A percentile compares a stretch with the other conserved stretches of the same genome.
phyloP scores from a whole-genome alignment of 2,888 invertebrate species.

The Melikaiella ostensackeni region DNA sequence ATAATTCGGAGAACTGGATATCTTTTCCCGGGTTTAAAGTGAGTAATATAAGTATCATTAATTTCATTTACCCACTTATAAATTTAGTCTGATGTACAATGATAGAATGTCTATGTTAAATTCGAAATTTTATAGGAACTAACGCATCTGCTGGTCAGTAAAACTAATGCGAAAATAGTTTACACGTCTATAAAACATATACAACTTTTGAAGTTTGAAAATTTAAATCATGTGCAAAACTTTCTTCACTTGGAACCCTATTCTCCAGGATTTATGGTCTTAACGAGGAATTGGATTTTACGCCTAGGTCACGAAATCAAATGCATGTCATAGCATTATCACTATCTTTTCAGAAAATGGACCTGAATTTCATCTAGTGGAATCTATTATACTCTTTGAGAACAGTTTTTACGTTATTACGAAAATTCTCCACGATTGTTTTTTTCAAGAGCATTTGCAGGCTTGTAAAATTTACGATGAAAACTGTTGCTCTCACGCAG shows the following conservation, averaged over 20 bases:
- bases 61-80: too few relatives aligned
- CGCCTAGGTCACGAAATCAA: neutral
- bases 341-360: neutral
- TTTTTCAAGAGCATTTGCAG: neutral
- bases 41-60: too few relatives aligned
- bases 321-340: neutral
- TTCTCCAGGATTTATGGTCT: too few relatives aligned
- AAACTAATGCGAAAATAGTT: too few relatives aligned
- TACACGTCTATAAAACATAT: too few relatives aligned
- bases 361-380: neutral
- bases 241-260: neutral
- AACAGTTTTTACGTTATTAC: neutral
- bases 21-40: too few relatives aligned
- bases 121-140: too few relatives aligned
- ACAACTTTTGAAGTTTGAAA: neutral
- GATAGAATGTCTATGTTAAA: too few relatives aligned
- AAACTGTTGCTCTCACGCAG: neutral
- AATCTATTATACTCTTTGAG: neutral
- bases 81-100: too few relatives aligned
- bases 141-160: too few relatives aligned
- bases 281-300: neutral
- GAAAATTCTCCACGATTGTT: neutral
- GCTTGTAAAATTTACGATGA: slow-evolving; percentile 1
- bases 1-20: too few relatives aligned
- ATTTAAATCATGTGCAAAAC: neutral